Evolutionary conservation across 2,888 invertebrate species (phyloP).

Genomic region (Zygogramma bicolorata): DNA sequence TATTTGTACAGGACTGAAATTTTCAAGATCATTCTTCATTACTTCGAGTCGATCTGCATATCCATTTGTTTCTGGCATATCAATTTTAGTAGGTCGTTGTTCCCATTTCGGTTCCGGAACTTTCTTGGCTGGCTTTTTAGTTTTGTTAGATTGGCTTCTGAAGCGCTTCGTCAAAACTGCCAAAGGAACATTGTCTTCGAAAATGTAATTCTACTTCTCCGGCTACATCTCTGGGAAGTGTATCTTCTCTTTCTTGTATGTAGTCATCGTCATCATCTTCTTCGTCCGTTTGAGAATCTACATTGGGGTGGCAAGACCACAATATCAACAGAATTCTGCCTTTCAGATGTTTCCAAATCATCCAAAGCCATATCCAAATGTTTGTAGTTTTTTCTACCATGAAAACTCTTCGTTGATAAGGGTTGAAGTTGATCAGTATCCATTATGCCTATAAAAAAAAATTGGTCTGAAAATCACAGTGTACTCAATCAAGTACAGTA

Average conservation of each 20-base stretch:
- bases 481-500: neutral
- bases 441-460: neutral
- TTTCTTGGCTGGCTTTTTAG: neutral
- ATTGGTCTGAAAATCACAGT: neutral
- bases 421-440: neutral
- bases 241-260: neutral
- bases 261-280: neutral
- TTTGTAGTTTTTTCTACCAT: neutral
- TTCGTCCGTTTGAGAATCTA: neutral
- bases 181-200: neutral
- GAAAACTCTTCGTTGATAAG: neutral
- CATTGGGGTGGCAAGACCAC: neutral
- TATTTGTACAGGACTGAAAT: neutral
- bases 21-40: neutral
- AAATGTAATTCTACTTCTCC: neutral
- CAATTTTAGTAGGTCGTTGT: neutral
- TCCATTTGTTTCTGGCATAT: neutral
- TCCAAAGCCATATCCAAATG: neutral
- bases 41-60: neutral
- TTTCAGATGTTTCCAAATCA: neutral
- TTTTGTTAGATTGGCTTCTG: neutral
- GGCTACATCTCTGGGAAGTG: neutral
- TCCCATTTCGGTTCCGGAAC: neutral
- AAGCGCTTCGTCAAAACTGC: neutral
- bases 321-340: neutral